Percentiles rank a stretch among this genome's conserved stretches.
These are phyloP conservation scores for Columba janthina DNA, from an alignment of 2,113 vertebrate species.

Conservation along the genomic window DNA sequence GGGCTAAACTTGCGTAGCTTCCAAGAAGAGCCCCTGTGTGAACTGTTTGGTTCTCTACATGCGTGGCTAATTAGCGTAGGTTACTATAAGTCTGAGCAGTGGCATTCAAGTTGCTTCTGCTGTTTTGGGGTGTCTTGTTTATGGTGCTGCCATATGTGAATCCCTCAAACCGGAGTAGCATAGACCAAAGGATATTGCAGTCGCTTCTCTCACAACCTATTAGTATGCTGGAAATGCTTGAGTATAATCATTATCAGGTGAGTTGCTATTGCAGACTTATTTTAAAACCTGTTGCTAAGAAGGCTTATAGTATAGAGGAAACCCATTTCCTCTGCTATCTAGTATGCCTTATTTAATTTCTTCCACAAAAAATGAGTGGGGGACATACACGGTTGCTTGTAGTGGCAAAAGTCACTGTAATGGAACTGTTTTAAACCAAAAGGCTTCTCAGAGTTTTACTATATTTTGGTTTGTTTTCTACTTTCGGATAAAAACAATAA, in stretches of 20 bases:
- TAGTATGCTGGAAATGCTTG: slow-evolving; percentile 96
- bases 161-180: slow-evolving; percentile 39
- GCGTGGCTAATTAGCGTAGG: slow-evolving; percentile 89
- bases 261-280: slow-evolving; percentile 53
- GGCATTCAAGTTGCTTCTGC: slow-evolving; percentile 63
- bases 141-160: slow-evolving; percentile 56
- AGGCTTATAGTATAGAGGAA: not conserved
- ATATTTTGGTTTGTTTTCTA: not conserved
- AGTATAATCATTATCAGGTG: slow-evolving; percentile 97
- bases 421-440: not conserved
- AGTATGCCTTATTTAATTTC: not conserved
- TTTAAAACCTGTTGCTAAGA: not conserved
- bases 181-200: slow-evolving; percentile 40
- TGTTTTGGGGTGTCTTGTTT: slow-evolving; percentile 65
- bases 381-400: rapidly evolving
- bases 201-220: slow-evolving; percentile 32
- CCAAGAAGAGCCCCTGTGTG: slow-evolving; percentile 80
- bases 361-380: not conserved
- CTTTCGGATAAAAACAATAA: rapidly evolving
- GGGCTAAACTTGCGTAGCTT: slow-evolving; percentile 78
- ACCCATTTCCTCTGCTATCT: not conserved
- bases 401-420: not conserved
- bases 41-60: slow-evolving; percentile 79
- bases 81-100: slow-evolving; percentile 79
- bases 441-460: not conserved